phyloP scores from a whole-genome alignment of 2,113 vertebrate species.

The Hemiscyllium ocellatum region DNA sequence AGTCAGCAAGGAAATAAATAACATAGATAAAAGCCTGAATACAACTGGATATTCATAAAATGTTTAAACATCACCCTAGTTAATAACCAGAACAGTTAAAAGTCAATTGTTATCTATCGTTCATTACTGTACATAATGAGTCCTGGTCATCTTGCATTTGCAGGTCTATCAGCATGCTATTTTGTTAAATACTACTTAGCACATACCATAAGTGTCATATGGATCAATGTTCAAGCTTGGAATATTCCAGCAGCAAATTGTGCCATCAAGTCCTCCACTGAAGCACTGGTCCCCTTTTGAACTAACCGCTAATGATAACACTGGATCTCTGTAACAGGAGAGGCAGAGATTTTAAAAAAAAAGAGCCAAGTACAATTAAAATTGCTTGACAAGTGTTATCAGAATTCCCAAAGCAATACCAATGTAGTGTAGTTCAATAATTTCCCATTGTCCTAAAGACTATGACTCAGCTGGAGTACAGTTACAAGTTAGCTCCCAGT shows the following conservation, averaged over 20 bases:
- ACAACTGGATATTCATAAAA: background rate
- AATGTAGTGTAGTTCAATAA: background rate
- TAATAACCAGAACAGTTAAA: background rate
- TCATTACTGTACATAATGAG: background rate
- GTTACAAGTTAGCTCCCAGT: background rate
- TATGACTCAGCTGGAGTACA: background rate
- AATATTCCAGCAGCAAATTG: conserved; percentile 76
- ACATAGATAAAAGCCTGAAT: background rate
- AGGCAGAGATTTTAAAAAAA: background rate
- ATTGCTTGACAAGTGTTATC: background rate
- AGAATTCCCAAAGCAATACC: background rate
- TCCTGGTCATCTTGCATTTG: background rate
- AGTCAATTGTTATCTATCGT: background rate
- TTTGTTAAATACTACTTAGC: background rate
- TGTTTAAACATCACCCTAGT: background rate
- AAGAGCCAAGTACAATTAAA: background rate
- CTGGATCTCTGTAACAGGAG: conserved; percentile 63
- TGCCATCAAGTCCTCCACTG: conserved; percentile 71
- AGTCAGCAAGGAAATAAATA: background rate
- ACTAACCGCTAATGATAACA: conserved; percentile 70
- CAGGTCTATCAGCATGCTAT: background rate
- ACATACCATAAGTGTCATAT: conserved; percentile 79
- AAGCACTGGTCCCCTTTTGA: conserved; percentile 69
- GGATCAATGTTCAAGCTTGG: conserved; percentile 80
- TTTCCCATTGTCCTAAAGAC: background rate